These are phyloP conservation scores for Drosophila austrosaltans DNA, from an alignment of 2,888 invertebrate genomes.

Conservation along the genomic window DNA sequence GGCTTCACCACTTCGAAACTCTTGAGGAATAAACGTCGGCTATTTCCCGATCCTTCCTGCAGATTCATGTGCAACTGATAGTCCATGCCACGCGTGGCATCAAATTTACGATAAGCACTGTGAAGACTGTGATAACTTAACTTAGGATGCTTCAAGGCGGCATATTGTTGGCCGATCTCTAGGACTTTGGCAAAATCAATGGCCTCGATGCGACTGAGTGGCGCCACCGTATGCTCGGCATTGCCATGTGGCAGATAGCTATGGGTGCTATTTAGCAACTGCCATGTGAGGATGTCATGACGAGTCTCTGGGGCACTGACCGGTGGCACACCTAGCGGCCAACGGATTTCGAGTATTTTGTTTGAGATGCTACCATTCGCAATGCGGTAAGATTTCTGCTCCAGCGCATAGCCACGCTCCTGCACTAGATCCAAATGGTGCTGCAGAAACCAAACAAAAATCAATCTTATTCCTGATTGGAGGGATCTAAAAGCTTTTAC, in stretches of 20 bases:
- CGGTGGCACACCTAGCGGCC: constrained; percentile 90
- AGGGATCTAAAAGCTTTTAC: constrained; percentile 81
- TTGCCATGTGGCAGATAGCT: constrained; percentile 92
- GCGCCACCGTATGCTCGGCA: constrained; percentile 89
- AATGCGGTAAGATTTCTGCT: constrained; percentile 82
- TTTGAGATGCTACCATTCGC: constrained; percentile 85
- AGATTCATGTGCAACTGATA: constrained; percentile 91
- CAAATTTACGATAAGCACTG: constrained; percentile 91
- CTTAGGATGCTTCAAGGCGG: constrained; percentile 84
- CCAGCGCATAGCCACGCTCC: constrained; percentile 78
- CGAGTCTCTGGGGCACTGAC: constrained; percentile 88
- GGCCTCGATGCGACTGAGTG: constrained; percentile 87
- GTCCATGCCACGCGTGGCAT: constrained; percentile 93
- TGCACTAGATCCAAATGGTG: constrained; percentile 84
- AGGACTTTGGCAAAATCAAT: constrained; percentile 87
- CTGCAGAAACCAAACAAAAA: constrained; percentile 63
- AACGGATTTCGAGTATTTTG: constrained; percentile 85
- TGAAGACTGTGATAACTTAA: constrained; percentile 85
- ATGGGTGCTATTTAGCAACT: constrained; percentile 93
- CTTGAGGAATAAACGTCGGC: constrained; percentile 83
- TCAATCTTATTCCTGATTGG: too few relatives aligned
- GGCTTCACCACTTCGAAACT: constrained; percentile 92
- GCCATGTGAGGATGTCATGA: constrained; percentile 94
- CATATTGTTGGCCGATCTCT: constrained; percentile 84
- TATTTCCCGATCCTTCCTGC: constrained; percentile 79